These are phyloP conservation scores for Onychostoma macrolepis DNA, from an alignment of 2,113 vertebrate genomes.

Conservation along the genomic window DNA sequence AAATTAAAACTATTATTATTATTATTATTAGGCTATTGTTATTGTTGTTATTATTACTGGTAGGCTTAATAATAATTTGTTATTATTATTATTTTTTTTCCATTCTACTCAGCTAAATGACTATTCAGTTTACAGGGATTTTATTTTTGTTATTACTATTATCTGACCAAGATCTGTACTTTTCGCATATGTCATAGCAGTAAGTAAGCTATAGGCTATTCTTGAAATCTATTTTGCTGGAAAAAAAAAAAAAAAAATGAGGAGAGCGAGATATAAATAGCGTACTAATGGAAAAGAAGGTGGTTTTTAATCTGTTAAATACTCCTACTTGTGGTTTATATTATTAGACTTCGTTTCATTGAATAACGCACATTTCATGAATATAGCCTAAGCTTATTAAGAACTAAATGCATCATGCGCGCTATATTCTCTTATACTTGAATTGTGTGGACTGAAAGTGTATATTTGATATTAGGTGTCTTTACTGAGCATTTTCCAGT, in stretches of 20 bases:
- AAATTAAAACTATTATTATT: not conserved
- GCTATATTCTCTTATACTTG: slow-evolving; percentile 34
- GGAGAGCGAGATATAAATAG: not conserved
- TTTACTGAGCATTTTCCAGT: not conserved
- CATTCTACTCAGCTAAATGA: slow-evolving; percentile 28
- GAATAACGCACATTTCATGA: slow-evolving; percentile 38
- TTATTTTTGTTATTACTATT: slow-evolving; percentile 11
- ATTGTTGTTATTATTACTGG: slow-evolving; percentile 27
- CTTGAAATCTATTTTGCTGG: slow-evolving; percentile 11
- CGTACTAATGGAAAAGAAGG: not conserved
- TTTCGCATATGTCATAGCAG: slow-evolving; percentile 36
- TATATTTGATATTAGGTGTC: not conserved
- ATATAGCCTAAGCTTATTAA: not conserved
- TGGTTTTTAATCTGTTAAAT: slow-evolving; percentile 24
- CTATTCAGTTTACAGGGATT: slow-evolving; percentile 49
- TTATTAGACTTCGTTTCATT: slow-evolving; percentile 4
- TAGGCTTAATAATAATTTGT: not conserved
- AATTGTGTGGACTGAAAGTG: slow-evolving; percentile 20
- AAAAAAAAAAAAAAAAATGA: not conserved
- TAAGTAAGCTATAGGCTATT: slow-evolving; percentile 2
- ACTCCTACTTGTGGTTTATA: not conserved
- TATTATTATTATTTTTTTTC: not conserved
- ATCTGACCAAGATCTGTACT: slow-evolving; percentile 46
- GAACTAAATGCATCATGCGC: not conserved
- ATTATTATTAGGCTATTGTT: not conserved